Percentiles rank a stretch among this genome's conserved stretches.
Conservation (phyloP, 1,140 invertebrate genomes). For the Anthonomus grandis region DNA sequence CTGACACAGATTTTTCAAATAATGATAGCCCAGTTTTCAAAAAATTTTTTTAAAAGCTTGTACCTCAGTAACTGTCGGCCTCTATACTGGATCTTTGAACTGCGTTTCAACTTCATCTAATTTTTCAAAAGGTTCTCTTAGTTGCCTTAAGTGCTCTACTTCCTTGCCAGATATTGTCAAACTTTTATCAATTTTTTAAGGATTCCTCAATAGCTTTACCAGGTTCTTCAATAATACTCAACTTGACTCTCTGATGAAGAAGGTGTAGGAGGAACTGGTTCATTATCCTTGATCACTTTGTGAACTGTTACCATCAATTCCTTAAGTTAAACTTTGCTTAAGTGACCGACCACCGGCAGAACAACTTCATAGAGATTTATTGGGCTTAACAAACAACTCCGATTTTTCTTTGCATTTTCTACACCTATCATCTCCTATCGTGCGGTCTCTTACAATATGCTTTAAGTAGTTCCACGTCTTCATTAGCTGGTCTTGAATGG, state of each 20-base stretch:
- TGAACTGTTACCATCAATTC: constrained; percentile 4
- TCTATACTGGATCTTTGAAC: constrained; percentile 11
- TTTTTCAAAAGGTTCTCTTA: constrained; percentile 15
- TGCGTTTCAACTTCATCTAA: constrained; percentile 10
- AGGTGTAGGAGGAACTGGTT: too few species aligned
- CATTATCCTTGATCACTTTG: neutral
- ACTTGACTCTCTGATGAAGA: neutral
- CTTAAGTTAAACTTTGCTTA: too few species aligned
- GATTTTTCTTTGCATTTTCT: too few species aligned
- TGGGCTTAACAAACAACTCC: too few species aligned
- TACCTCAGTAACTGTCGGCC: constrained; percentile 5
- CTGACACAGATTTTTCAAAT: neutral
- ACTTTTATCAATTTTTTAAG: neutral
- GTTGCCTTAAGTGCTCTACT: neutral
- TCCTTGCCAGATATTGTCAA: constrained; percentile 7
- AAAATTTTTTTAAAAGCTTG: constrained; percentile 8
- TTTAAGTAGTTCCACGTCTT: too few species aligned
- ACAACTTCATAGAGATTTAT: too few species aligned
- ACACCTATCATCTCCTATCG: too few species aligned
- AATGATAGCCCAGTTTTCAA: too few species aligned
- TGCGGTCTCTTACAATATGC: too few species aligned
- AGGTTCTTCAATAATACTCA: neutral
- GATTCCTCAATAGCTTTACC: constrained; percentile 8
- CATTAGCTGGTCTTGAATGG: too few species aligned
- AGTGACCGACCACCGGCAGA: too few species aligned